Percentiles rank a stretch among this genome's conserved stretches.
Conservation (phyloP, 2,113 vertebrate species). For the Arizona elegans region DNA sequence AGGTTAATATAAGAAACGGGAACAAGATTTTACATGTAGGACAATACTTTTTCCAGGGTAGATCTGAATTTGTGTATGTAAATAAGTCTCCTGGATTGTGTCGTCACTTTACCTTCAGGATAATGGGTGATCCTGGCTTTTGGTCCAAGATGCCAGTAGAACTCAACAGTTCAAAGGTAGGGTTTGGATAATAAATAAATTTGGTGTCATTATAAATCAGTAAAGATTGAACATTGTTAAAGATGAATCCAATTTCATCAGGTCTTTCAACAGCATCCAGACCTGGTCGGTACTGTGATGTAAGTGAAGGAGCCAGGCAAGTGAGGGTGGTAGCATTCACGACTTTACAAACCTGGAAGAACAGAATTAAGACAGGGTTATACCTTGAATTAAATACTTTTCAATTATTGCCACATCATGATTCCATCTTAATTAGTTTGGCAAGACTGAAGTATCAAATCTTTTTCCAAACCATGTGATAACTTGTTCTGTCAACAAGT, state of each 20-base stretch:
- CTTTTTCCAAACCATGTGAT: not conserved
- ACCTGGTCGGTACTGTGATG: slow-evolving; percentile 79
- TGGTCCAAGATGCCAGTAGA: slow-evolving; percentile 86
- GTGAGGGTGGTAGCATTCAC: slow-evolving; percentile 86
- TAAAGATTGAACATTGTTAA: slow-evolving; percentile 94
- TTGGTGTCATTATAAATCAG: slow-evolving; percentile 95
- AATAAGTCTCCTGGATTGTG: fast-evolving
- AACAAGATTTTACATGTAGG: not conserved
- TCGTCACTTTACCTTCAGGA: slow-evolving; percentile 83
- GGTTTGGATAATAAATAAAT: slow-evolving; percentile 96
- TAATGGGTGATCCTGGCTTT: slow-evolving; percentile 95
- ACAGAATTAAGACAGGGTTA: not conserved
- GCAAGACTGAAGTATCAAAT: not conserved
- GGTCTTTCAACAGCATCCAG: slow-evolving; percentile 87
- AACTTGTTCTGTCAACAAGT: not conserved
- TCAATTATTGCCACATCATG: not conserved
- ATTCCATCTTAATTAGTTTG: not conserved
- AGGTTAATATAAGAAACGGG: not conserved
- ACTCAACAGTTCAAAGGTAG: slow-evolving; percentile 91
- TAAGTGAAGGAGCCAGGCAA: slow-evolving; percentile 87
- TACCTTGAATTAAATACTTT: not conserved
- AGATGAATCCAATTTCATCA: slow-evolving; percentile 95
- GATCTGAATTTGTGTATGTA: not conserved
- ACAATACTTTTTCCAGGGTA: not conserved
- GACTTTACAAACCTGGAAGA: slow-evolving; percentile 83